Conservation (phyloP, 2,113 vertebrate genomes). For the Crotalus viridis region DNA sequence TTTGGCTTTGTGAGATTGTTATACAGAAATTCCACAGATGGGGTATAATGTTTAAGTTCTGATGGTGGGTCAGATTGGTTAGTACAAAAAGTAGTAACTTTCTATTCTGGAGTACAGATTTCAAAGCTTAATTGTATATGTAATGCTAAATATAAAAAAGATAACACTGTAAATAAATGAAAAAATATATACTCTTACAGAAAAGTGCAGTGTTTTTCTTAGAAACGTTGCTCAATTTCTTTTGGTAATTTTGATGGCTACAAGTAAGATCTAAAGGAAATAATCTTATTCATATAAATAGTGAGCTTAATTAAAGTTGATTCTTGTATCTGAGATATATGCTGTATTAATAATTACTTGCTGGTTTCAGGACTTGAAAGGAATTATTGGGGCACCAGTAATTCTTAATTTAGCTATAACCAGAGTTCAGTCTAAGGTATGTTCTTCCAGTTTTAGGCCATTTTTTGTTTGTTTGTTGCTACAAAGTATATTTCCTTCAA, state of each 20-base stretch:
- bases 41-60: background rate
- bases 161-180: slow-evolving; percentile 52
- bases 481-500: background rate
- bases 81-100: slow-evolving; percentile 50
- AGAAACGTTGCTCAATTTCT: slow-evolving; percentile 39
- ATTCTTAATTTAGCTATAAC: background rate
- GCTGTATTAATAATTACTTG: background rate
- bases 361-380: background rate
- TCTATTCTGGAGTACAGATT: slow-evolving; percentile 19
- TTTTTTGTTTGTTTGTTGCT: background rate
- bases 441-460: background rate
- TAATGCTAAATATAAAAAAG: slow-evolving; percentile 44
- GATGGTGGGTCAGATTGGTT: background rate
- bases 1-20: slow-evolving; percentile 6
- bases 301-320: slow-evolving; percentile 34
- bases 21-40: slow-evolving; percentile 1
- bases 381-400: background rate
- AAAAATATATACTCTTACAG: slow-evolving; percentile 40
- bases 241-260: slow-evolving; percentile 37
- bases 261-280: background rate
- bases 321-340: slow-evolving; percentile 33
- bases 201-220: slow-evolving; percentile 48
- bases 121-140: slow-evolving; percentile 23
- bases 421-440: background rate
- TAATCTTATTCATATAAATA: background rate